Conservation (phyloP, 2,888 invertebrate genomes). For the Cephus spinipes region DNA sequence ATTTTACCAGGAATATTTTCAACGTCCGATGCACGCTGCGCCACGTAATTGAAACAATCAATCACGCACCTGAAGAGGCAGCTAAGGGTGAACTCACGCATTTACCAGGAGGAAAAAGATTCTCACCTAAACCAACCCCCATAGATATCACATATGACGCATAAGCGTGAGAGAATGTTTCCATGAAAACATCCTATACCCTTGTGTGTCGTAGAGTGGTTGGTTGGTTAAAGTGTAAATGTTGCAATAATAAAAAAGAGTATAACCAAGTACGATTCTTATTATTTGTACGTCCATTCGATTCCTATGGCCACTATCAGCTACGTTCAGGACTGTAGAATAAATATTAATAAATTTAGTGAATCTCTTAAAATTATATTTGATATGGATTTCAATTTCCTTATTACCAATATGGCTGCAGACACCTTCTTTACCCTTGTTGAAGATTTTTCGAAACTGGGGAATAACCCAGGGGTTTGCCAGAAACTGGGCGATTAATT, state of each 20-base stretch:
- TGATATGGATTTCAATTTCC: background rate
- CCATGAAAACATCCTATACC: background rate
- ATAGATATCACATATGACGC: slow-evolving; percentile 26
- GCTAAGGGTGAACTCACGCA: slow-evolving; percentile 33
- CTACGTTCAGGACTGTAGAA: no score
- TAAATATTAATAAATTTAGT: background rate
- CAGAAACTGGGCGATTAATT: slow-evolving; percentile 42
- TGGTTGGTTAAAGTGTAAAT: background rate
- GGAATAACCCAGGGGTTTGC: background rate
- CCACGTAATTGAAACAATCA: slow-evolving; percentile 51
- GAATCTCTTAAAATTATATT: no score
- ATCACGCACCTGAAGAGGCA: slow-evolving; percentile 50
- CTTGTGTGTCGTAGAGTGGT: background rate
- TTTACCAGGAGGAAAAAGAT: slow-evolving; percentile 23
- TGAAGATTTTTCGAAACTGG: background rate
- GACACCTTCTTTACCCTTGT: background rate
- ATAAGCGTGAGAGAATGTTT: slow-evolving; percentile 8
- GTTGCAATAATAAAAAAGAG: background rate
- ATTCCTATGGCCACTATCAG: background rate
- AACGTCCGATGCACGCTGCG: slow-evolving; percentile 17
- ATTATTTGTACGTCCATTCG: no score
- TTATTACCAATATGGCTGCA: background rate
- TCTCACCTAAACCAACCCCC: background rate
- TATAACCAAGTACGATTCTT: no score
- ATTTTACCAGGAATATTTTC: background rate